These are phyloP conservation scores for Hylomyscus alleni DNA, from an alignment of 2,797 vertebrate genomes.

Conservation along the genomic window DNA sequence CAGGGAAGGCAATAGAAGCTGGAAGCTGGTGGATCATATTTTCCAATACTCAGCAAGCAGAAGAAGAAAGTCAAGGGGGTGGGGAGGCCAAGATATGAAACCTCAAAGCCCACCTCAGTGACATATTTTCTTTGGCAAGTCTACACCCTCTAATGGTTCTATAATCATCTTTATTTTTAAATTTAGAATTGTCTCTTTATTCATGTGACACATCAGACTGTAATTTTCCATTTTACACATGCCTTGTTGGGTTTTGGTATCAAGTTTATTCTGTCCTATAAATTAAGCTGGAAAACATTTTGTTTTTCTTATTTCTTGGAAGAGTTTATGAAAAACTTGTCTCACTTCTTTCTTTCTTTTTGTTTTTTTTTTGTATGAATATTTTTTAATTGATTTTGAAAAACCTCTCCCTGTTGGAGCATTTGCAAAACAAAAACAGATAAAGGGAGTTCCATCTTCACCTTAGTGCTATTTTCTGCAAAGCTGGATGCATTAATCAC, in stretches of 20 bases:
- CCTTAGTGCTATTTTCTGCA: too few relatives aligned
- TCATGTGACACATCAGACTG: not conserved
- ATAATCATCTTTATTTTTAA: not conserved
- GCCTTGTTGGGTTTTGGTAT: not conserved
- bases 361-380: too few relatives aligned
- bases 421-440: too few relatives aligned
- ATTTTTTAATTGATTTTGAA: too few relatives aligned
- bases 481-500: too few relatives aligned
- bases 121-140: not conserved
- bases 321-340: not conserved
- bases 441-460: too few relatives aligned
- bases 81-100: not conserved
- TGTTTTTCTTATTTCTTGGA: constrained; percentile 21
- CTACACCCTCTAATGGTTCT: not conserved
- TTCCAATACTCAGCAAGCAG: not conserved
- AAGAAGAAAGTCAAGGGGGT: not conserved
- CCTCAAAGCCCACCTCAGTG: too few relatives aligned
- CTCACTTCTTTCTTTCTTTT: not conserved
- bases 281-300: constrained; percentile 34
- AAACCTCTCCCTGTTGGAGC: too few relatives aligned
- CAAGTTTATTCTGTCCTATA: not conserved
- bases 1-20: not conserved
- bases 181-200: not conserved
- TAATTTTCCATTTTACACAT: constrained; percentile 34
- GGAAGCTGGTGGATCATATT: not conserved